phyloP scores from a whole-genome alignment of 2,888 invertebrate genomes.

The Biston stratarius region DNA sequence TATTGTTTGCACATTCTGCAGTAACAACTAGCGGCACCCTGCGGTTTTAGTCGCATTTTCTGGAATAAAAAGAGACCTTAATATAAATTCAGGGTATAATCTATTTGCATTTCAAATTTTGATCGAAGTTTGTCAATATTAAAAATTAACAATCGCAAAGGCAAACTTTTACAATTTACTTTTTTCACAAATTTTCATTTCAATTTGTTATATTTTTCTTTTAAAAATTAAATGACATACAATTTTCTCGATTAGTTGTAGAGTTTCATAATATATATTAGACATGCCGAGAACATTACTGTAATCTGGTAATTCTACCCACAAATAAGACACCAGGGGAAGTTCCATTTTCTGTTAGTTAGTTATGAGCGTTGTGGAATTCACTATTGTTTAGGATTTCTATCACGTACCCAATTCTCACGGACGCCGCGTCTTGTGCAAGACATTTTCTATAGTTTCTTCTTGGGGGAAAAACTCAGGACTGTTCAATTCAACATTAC shows the following conservation, averaged over 20 bases:
- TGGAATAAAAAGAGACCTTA: no score
- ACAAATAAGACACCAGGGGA: conserved; percentile 43
- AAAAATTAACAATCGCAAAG: no score
- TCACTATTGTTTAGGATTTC: conserved; percentile 71
- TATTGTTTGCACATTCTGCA: no score
- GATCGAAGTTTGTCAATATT: no score
- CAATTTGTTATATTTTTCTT: no score
- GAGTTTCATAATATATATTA: neutral
- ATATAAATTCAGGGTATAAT: no score
- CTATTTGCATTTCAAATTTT: no score
- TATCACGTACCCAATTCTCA: conserved; percentile 81
- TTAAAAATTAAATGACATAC: no score
- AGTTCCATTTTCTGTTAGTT: conserved; percentile 54
- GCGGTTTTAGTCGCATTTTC: no score
- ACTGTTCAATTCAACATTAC: conserved; percentile 34
- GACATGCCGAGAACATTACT: neutral
- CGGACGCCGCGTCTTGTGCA: conserved; percentile 59
- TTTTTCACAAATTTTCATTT: no score
- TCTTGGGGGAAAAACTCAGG: conserved; percentile 45
- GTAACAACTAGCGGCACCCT: no score
- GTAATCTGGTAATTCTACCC: neutral
- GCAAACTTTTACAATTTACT: no score
- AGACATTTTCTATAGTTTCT: conserved; percentile 56
- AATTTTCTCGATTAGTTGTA: neutral
- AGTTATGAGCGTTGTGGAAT: conserved; percentile 55